Conservation (phyloP, 2,797 vertebrate genomes). For the Gymnoscopelus microlampas region DNA sequence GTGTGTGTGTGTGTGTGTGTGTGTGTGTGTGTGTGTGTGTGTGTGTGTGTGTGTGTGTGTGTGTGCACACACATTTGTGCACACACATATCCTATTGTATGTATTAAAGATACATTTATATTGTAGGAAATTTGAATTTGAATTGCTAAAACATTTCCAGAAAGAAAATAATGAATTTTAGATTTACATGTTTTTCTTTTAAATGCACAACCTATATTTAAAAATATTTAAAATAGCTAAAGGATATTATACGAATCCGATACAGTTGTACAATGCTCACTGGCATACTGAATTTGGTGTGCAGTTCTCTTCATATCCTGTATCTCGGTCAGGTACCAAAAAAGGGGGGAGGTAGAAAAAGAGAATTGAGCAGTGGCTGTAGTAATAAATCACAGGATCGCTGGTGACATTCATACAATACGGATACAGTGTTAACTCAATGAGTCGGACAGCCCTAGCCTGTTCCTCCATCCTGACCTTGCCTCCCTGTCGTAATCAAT, state of each 20-base stretch:
- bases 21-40: conserved; percentile 20
- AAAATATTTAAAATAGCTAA: no score
- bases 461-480: conserved; percentile 85
- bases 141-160: conserved; percentile 5
- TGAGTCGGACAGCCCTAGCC: conserved; percentile 85
- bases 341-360: conserved; percentile 78
- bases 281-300: conserved; percentile 70
- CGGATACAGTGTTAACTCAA: conserved; percentile 86
- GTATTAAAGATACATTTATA: conserved; percentile 8
- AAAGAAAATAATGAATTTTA: background rate
- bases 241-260: conserved; percentile 5
- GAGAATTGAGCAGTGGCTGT: conserved; percentile 84
- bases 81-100: conserved; percentile 15
- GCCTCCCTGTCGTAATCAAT: conserved; percentile 85
- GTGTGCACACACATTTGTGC: background rate
- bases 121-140: background rate
- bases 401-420: conserved; percentile 86
- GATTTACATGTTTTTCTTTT: no score
- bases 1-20: background rate
- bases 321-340: conserved; percentile 82
- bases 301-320: conserved; percentile 77
- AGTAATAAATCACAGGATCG: conserved; percentile 85
- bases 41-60: conserved; percentile 5
- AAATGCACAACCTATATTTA: no score
- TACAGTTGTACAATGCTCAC: conserved; percentile 52